These are phyloP conservation scores for Coelopa pilipes DNA, from an alignment of 2,888 invertebrate species.

Conservation along the genomic window DNA sequence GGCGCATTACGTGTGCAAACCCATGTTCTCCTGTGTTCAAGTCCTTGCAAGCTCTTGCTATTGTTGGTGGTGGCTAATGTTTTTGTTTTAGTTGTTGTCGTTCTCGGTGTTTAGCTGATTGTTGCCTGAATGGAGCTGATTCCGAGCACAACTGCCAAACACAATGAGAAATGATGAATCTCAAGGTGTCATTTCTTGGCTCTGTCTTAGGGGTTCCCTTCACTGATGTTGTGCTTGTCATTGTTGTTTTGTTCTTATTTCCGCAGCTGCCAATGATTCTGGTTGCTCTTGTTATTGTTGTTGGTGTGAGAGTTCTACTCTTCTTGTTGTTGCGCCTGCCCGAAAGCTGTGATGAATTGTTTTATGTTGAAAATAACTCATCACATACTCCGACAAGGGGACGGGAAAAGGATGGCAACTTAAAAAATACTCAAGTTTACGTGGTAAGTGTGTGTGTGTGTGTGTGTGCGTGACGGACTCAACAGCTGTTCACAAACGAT, in stretches of 20 bases:
- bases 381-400: slow-evolving; percentile 1
- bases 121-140: slow-evolving; percentile 29
- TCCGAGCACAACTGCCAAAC: slow-evolving; percentile 33
- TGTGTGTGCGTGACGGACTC: neutral
- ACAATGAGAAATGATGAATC: slow-evolving; percentile 51
- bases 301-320: neutral
- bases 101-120: slow-evolving; percentile 26
- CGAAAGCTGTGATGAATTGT: slow-evolving; percentile 23
- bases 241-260: neutral
- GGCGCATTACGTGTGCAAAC: slow-evolving; percentile 41
- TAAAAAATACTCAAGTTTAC: slow-evolving; percentile 4
- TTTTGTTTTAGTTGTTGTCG: slow-evolving; percentile 9
- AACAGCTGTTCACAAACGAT: slow-evolving; percentile 2
- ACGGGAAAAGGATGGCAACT: neutral
- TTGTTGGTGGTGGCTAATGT: neutral
- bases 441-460: neutral
- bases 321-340: neutral
- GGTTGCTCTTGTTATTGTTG: slow-evolving; percentile 2
- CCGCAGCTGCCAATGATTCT: neutral
- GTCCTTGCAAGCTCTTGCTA: neutral
- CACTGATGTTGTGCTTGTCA: neutral
- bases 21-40: slow-evolving; percentile 43
- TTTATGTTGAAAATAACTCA: slow-evolving; percentile 15
- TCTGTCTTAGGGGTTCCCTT: neutral
- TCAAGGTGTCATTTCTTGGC: slow-evolving; percentile 30